Base-by-base conservation (phyloP, 2,888 invertebrate species). In the Tetragonisca angustula region DNA sequence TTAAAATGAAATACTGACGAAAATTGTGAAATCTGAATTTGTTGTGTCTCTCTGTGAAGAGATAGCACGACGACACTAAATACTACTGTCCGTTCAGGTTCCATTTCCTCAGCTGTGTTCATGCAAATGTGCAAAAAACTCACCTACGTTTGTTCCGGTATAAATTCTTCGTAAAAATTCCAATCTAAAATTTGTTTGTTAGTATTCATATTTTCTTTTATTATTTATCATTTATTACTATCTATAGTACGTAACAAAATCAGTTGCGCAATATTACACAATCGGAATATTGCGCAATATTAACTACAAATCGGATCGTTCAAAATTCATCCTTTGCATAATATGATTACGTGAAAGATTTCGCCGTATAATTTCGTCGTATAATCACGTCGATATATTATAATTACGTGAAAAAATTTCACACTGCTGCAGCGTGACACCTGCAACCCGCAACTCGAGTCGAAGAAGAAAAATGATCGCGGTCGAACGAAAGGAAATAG, bases 1-100 rank as follows among this genome's bases (percentile, higher is more conserved):
- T 43, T 54, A 21, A 54, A n/a, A 62, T 69, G 43, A 52, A 76
- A 68, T 56, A n/a, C 61, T 43, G 56, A 61, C 17, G 21, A 9
- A 24, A 15, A 13, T 52, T 6, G 19, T 17, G 65, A 65, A 54
- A 5, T 36, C 43, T 52, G 24, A 3, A 5, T 9, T 54, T 4
- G 24, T 43, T 74, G 19, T 0, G 2, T 21, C 21, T n/a, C 50
- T 32, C 15, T 21, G 19, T 5, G 19, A 3, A 17, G 36, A 74
- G 3, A 3, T n/a, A 9, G 2, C 6, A 24, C 15, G 24, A 56
- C 4, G 56, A 56, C 32, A 32, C 3, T 32, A 32, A 32, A 32
- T 32, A 43, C 43, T 43, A 43, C 43, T 9, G 43, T 9, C 1
- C 43, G 9, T 43, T 43, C 11, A 9, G 43, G 43, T 43, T 43